A percentile compares a stretch with the other conserved stretches of the same genome.
phyloP scores from a whole-genome alignment of 2,888 invertebrate species.

The Drosophila borborema region DNA sequence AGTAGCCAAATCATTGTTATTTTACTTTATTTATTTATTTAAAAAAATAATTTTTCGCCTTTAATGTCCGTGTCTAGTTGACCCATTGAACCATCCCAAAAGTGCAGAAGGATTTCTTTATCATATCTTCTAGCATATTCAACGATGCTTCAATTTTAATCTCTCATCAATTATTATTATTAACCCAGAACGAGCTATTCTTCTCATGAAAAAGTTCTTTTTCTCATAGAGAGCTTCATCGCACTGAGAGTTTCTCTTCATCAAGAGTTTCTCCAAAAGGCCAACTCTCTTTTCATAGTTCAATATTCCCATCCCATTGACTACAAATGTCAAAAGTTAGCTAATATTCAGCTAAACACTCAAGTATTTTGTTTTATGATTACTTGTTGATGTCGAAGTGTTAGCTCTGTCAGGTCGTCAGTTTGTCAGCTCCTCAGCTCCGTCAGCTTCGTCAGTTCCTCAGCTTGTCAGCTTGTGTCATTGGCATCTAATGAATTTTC shows the following conservation, averaged over 20 bases:
- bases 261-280: neutral
- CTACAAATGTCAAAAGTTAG: too few species aligned
- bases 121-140: too few species aligned
- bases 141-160: too few species aligned
- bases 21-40: too few species aligned
- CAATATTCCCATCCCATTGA: neutral
- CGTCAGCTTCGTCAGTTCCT: too few species aligned
- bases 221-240: neutral
- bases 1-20: too few species aligned
- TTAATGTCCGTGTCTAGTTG: too few species aligned
- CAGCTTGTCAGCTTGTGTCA: conserved; percentile 4
- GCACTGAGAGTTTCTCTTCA: neutral
- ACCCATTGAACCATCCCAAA: too few species aligned
- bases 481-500: conserved; percentile 14
- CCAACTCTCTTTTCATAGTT: neutral
- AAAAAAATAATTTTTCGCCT: too few species aligned
- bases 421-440: neutral
- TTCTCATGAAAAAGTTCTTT: neutral
- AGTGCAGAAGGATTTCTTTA: too few species aligned
- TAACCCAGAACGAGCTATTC: too few species aligned
- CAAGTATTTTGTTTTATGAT: neutral
- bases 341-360: neutral
- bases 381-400: neutral
- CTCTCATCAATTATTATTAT: too few species aligned
- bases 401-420: neutral